Conservation (phyloP, 2,888 invertebrate genomes). For the Chirona hameri region DNA sequence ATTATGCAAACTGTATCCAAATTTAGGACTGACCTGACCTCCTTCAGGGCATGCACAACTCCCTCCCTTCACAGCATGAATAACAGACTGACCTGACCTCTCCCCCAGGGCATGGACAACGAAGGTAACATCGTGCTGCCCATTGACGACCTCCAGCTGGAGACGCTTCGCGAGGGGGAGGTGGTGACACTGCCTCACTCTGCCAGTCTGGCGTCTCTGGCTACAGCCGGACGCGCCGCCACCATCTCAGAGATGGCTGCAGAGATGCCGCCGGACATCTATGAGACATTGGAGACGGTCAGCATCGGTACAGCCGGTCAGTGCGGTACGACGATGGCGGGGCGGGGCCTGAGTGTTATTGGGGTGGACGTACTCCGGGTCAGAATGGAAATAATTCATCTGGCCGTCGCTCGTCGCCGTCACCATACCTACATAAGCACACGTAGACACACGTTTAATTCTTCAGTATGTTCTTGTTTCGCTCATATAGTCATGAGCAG, state of each 20-base stretch:
- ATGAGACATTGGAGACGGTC: not conserved
- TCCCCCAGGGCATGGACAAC: not conserved
- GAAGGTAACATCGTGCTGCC: conserved; percentile 6
- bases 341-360: too few species aligned
- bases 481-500: too few species aligned
- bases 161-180: not conserved
- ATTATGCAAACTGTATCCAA: too few species aligned
- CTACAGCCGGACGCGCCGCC: not conserved
- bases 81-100: too few species aligned
- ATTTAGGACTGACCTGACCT: too few species aligned
- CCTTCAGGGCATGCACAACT: not conserved
- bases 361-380: too few species aligned
- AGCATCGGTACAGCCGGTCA: not conserved
- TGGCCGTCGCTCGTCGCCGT: too few species aligned
- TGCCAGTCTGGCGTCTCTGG: not conserved
- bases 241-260: not conserved
- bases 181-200: not conserved
- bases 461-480: too few species aligned
- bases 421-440: too few species aligned
- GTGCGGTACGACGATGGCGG: not conserved
- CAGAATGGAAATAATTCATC: too few species aligned
- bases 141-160: not conserved
- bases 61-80: too few species aligned
- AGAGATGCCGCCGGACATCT: not conserved
- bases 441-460: too few species aligned